phyloP scores from a whole-genome alignment of 2,888 invertebrate genomes.

The Drosophila kuntzei region DNA sequence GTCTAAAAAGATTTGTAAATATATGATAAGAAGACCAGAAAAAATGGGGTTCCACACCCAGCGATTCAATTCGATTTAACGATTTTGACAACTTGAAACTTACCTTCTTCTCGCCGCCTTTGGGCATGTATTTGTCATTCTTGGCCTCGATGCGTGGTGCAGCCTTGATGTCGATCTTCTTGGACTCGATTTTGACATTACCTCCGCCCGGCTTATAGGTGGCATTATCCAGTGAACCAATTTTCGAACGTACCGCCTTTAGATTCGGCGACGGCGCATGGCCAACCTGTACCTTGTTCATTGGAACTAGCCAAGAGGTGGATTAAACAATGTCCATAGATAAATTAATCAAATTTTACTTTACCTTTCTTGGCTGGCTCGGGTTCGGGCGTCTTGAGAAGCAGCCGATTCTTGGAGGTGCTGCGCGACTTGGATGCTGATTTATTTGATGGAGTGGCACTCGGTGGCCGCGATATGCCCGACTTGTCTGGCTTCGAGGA shows the following conservation, averaged over 20 bases:
- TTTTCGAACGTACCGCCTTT: conserved; percentile 96
- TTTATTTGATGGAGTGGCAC: conserved; percentile 86
- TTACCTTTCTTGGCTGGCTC: conserved; percentile 91
- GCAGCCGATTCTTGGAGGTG: conserved; percentile 84
- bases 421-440: conserved; percentile 84
- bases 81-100: conserved; percentile 29
- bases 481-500: conserved; percentile 84
- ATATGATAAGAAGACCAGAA: conserved; percentile 19
- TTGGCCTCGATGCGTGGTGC: conserved; percentile 95
- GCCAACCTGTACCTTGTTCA: conserved; percentile 97
- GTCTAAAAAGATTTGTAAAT: conserved; percentile 14
- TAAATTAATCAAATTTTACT: not conserved
- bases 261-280: conserved; percentile 96
- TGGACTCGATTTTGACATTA: conserved; percentile 94
- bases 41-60: conserved; percentile 11
- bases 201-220: conserved; percentile 96
- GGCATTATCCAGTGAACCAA: conserved; percentile 95
- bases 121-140: conserved; percentile 94
- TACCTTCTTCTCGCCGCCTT: conserved; percentile 97
- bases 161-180: conserved; percentile 93
- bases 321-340: not conserved
- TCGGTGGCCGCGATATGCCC: conserved; percentile 85
- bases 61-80: not conserved
- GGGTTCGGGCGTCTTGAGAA: conserved; percentile 90
- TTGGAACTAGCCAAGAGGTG: conserved; percentile 88